Conservation (phyloP, 2,888 invertebrate species). For the Augiades crinisus region DNA sequence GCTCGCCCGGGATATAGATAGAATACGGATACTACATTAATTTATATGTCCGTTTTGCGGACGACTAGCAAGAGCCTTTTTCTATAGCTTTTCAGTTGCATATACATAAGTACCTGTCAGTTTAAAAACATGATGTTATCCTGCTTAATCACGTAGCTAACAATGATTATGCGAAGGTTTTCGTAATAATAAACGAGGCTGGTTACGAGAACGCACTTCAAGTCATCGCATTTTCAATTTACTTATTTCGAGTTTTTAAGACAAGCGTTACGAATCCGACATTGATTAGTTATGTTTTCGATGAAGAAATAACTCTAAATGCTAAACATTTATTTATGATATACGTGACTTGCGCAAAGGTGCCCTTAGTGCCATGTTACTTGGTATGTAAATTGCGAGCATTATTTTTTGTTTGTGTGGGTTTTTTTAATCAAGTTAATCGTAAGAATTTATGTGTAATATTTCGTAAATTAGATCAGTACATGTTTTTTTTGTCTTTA, state of each 20-base stretch:
- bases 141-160: too few species aligned
- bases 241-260: background rate
- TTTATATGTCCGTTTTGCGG: too few species aligned
- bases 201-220: background rate
- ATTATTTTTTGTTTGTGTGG: conserved; percentile 14
- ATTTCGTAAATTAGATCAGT: too few species aligned
- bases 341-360: conserved; percentile 13
- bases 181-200: background rate
- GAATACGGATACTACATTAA: too few species aligned
- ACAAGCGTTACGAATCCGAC: conserved; percentile 16
- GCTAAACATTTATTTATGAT: conserved; percentile 4
- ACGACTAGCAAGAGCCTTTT: too few species aligned
- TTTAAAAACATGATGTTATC: too few species aligned
- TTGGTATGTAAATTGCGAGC: conserved; percentile 10
- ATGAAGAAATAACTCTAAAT: conserved; percentile 13
- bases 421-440: conserved; percentile 9
- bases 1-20: too few species aligned
- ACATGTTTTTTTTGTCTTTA: background rate
- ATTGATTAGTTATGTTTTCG: conserved; percentile 3
- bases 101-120: too few species aligned
- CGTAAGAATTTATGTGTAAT: too few species aligned
- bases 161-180: background rate
- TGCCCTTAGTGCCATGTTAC: background rate
- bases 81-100: too few species aligned
- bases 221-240: background rate